phyloP scores from a whole-genome alignment of 2,113 vertebrate genomes.

The Ptyas mucosa region DNA sequence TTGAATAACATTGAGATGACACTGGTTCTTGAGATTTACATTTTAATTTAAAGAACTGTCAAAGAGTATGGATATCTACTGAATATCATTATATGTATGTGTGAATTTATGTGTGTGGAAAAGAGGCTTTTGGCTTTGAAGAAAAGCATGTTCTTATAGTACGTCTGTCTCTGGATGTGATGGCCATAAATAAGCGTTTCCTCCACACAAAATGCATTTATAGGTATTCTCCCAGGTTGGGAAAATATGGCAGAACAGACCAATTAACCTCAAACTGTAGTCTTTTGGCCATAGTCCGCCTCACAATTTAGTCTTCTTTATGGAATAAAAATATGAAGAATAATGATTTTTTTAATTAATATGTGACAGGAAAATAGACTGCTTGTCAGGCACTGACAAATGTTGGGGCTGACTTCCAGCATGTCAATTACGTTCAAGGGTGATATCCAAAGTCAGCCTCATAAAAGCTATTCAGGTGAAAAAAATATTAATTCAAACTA shows the following conservation, averaged over 20 bases:
- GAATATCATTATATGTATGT: background rate
- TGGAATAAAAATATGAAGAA: slow-evolving; percentile 16
- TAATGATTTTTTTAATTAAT: slow-evolving; percentile 44
- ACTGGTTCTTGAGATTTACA: background rate
- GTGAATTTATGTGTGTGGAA: background rate
- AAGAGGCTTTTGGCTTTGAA: background rate
- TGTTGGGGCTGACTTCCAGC: slow-evolving; percentile 22
- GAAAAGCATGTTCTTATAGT: background rate
- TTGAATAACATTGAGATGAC: slow-evolving; percentile 1
- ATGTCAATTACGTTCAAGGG: background rate
- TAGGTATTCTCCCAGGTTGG: background rate
- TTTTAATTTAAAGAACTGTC: background rate
- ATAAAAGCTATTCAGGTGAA: background rate
- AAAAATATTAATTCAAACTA: background rate
- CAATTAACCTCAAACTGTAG: slow-evolving; percentile 2
- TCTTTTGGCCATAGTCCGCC: background rate
- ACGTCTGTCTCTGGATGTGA: background rate
- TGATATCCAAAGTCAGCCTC: background rate
- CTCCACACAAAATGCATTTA: background rate
- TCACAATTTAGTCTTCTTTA: slow-evolving; percentile 11
- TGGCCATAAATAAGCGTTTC: slow-evolving; percentile 10
- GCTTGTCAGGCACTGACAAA: background rate
- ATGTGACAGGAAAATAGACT: slow-evolving; percentile 40
- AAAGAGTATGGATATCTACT: background rate
- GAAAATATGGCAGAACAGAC: background rate